Base-by-base conservation (phyloP, 2,888 invertebrate species). In the Mamestra brassicae region DNA sequence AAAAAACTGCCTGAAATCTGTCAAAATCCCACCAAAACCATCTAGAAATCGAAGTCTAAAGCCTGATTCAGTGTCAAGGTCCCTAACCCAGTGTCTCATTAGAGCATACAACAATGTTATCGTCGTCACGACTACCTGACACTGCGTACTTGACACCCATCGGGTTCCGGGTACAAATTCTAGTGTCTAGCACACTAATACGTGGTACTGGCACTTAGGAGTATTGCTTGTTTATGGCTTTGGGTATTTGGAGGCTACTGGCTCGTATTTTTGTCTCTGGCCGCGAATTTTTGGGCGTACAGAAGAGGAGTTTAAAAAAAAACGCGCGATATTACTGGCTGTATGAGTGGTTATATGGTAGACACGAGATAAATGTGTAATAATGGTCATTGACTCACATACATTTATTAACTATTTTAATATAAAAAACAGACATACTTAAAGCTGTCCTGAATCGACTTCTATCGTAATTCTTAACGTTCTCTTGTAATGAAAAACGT, bases 141-240 rank as follows among this genome's bases (percentile, higher is more conserved):
- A 74, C 84, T 82, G 68, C 90, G 76, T 87, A 94, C 85, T 68
- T 69, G 94, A 95, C 89, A 89, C 92, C 76, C 64, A 76, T 74
- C 72, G 72, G 76, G 90, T 95, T 94, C 95, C 92, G 90, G 90
- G 95, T 95, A 95, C 80, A 78, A 84, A 90, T 91, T 90, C 92
- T 94, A 94, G 93, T 84, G 85, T 84, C 91, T 93, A 93, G 93
- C 89, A 85, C 84, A 66, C 89, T 91, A 90, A 90, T 92, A 90
- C 90, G 71, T 61, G 78, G 91, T 91, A 90, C 68, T 84, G 78
- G 87, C 82, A 88, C 84, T 71, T 62, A 73, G 57, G 66, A 7
- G 50, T 60, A 62, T 52, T 58, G 54, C 15, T 69, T 80, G 80
- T 76, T 71, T 63, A 60, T 71, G 71, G 42, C 45, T 57, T 62